Conservation (phyloP, 2,797 vertebrate genomes). For the Catamblyrhynchus diadema region DNA sequence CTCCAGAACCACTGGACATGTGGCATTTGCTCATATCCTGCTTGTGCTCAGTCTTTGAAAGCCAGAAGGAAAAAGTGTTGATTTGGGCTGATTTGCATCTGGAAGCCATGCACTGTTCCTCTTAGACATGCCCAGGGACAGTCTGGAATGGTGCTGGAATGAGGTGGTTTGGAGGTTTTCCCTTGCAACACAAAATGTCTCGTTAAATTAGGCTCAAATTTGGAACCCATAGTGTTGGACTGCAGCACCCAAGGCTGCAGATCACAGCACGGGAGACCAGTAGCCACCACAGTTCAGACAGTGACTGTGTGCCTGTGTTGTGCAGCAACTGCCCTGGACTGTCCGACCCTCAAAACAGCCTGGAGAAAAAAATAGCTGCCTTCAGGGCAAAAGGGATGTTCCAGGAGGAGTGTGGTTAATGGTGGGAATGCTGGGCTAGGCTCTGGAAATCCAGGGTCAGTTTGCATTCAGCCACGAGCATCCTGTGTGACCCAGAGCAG, state of each 20-base stretch:
- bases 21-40: not conserved
- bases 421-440: not conserved
- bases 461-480: not conserved
- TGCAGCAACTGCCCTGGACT: not conserved
- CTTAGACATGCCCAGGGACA: not conserved
- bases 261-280: fast-evolving
- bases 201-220: not conserved
- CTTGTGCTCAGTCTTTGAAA: not conserved
- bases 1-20: not conserved
- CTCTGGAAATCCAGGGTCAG: not conserved
- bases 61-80: not conserved
- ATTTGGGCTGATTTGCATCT: not conserved
- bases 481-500: fast-evolving
- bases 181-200: fast-evolving
- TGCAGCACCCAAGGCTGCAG: not conserved
- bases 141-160: not conserved
- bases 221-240: fast-evolving
- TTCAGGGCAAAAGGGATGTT: not conserved
- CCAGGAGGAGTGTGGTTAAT: not conserved
- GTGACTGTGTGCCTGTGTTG: fast-evolving
- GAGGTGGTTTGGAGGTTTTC: not conserved
- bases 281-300: fast-evolving
- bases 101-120: fast-evolving
- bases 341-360: fast-evolving
- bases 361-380: not conserved